These are phyloP conservation scores for Synergus japonicus DNA, from an alignment of 2,888 invertebrate species.

Conservation along the genomic window DNA sequence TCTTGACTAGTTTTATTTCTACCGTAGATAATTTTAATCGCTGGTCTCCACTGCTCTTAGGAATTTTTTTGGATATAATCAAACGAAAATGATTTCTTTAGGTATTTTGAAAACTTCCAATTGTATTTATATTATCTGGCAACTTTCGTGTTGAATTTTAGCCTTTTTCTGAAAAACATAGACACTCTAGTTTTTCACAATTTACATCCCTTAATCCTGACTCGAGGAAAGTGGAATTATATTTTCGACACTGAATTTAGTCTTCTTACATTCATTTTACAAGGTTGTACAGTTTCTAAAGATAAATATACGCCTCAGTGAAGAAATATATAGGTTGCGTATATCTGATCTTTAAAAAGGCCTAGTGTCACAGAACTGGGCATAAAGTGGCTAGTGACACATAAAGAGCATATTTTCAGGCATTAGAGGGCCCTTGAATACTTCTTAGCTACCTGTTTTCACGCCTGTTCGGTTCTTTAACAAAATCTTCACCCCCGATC, in stretches of 20 bases:
- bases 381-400: constrained; percentile 76
- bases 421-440: constrained; percentile 62
- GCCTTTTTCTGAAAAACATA: too few relatives aligned
- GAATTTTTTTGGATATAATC: too few relatives aligned
- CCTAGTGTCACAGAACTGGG: constrained; percentile 58
- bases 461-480: constrained; percentile 60
- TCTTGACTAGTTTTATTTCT: not conserved
- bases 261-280: constrained; percentile 37
- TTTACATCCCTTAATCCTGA: not conserved
- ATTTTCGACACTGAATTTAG: constrained; percentile 40
- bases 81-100: too few relatives aligned
- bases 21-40: not conserved
- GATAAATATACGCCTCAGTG: constrained; percentile 48
- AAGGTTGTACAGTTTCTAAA: constrained; percentile 41
- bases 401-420: constrained; percentile 76
- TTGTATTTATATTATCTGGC: too few relatives aligned
- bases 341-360: constrained; percentile 44
- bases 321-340: constrained; percentile 49
- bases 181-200: not conserved
- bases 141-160: too few relatives aligned
- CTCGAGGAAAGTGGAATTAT: constrained; percentile 14
- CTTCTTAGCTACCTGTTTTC: constrained; percentile 64
- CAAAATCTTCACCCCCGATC: constrained; percentile 50
- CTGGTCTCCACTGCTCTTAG: not conserved
- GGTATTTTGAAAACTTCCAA: too few relatives aligned